Conservation (phyloP, 1,140 invertebrate species). For the Nasonia vitripennis region DNA sequence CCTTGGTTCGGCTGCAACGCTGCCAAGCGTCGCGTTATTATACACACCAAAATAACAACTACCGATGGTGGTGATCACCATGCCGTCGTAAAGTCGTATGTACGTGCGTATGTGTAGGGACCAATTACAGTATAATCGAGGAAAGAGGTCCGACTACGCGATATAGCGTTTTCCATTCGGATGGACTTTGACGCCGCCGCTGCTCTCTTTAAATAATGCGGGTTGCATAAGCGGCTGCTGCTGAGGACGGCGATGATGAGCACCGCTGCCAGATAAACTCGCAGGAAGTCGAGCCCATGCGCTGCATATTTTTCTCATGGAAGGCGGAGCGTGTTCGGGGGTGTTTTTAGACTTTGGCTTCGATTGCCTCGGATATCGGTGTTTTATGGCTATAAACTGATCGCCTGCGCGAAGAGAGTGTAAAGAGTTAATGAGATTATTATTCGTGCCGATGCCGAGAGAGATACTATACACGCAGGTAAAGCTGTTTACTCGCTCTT, state of each 20-base stretch:
- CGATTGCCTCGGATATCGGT: no score
- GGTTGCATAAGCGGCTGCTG: neutral
- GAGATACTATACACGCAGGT: no score
- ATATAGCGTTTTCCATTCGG: neutral
- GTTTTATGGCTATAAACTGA: no score
- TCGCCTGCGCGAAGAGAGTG: no score
- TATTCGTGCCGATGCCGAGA: no score
- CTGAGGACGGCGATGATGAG: neutral
- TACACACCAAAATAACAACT: neutral
- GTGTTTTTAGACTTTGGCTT: neutral
- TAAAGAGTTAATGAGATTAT: no score
- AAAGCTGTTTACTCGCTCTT: no score
- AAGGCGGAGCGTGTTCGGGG: neutral
- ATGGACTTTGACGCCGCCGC: constrained; percentile 8
- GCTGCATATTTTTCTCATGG: neutral
- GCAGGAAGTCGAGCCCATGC: neutral
- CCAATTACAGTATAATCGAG: neutral
- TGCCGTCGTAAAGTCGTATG: neutral
- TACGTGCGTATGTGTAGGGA: neutral
- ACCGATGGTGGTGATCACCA: neutral
- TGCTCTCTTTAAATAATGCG: constrained; percentile 37
- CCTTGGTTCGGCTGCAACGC: constrained; percentile 4
- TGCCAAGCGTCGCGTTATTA: neutral
- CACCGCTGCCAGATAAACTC: constrained; percentile 26
- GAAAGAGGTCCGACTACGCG: neutral